These are phyloP conservation scores for Noturus placidus DNA, from an alignment of 2,113 vertebrate genomes.

Conservation along the genomic window DNA sequence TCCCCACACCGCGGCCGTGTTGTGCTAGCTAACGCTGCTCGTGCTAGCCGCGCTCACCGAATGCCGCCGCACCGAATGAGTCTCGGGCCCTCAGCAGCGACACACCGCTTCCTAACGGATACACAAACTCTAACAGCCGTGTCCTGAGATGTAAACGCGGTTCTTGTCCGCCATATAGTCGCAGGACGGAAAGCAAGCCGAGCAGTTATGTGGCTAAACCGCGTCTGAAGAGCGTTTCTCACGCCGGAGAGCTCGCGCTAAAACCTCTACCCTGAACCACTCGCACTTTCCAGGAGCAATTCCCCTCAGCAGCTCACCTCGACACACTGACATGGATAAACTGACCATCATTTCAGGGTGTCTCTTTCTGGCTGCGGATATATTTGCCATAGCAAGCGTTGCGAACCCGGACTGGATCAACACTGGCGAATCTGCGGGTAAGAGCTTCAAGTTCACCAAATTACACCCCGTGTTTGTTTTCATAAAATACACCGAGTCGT, in stretches of 20 bases:
- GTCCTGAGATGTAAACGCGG: slow-evolving; percentile 37
- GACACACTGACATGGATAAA: slow-evolving; percentile 84
- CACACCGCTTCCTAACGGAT: neutral
- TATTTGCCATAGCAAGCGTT: slow-evolving; percentile 97
- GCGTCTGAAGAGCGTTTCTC: neutral
- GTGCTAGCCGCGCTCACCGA: slow-evolving; percentile 67
- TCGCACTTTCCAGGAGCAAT: neutral
- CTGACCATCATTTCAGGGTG: slow-evolving; percentile 98
- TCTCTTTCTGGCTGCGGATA: slow-evolving; percentile 96
- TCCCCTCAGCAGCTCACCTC: neutral
- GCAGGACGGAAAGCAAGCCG: slow-evolving; percentile 11
- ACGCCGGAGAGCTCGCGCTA: neutral
- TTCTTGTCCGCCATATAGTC: neutral
- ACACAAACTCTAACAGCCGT: neutral
- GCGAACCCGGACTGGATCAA: slow-evolving; percentile 99
- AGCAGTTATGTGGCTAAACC: slow-evolving; percentile 17
- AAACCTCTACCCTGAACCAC: slow-evolving; percentile 2
- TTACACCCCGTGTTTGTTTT: neutral
- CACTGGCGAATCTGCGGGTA: slow-evolving; percentile 96
- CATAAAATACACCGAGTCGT: neutral
- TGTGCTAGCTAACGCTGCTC: slow-evolving; percentile 54
- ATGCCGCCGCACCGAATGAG: slow-evolving; percentile 59
- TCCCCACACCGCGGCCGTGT: slow-evolving; percentile 57
- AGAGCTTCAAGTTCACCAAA: slow-evolving; percentile 47
- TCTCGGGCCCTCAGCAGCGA: slow-evolving; percentile 36